Conservation (phyloP, 2,113 vertebrate species). For the Todiramphus saurophagus region DNA sequence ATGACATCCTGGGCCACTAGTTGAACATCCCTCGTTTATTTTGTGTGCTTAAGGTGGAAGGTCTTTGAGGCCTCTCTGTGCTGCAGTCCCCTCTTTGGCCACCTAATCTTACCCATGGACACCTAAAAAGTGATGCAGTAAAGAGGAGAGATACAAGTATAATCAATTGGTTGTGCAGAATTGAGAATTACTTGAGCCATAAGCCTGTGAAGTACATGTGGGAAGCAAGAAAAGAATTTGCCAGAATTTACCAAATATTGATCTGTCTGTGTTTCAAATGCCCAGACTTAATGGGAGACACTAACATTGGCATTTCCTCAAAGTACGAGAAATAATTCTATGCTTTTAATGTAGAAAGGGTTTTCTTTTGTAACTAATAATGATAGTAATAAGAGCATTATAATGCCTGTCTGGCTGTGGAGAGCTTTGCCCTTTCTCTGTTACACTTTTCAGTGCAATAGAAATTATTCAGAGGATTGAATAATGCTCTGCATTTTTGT, state of each 20-base stretch:
- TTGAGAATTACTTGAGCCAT: background rate
- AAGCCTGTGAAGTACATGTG: background rate
- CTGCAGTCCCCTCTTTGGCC: background rate
- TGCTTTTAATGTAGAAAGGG: conserved; percentile 14
- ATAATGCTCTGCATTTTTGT: background rate
- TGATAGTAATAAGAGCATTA: conserved; percentile 9
- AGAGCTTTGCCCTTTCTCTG: conserved; percentile 9
- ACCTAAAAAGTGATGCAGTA: background rate
- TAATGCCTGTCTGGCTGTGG: background rate
- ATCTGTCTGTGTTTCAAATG: background rate
- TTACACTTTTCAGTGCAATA: background rate
- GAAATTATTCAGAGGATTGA: conserved; percentile 17
- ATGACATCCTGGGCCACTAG: background rate
- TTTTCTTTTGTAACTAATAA: conserved; percentile 16
- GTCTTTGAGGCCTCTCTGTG: background rate
- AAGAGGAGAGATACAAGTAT: background rate
- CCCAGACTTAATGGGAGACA: background rate
- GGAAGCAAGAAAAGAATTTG: background rate
- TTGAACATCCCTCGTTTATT: background rate
- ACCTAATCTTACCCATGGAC: background rate
- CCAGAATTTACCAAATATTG: background rate
- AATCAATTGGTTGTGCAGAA: background rate
- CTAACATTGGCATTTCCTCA: background rate
- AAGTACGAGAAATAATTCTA: background rate
- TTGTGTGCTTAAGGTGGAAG: background rate